Evolutionary conservation across 1,140 invertebrate species (phyloP).

Genomic region (Monomorium pharaonis): DNA sequence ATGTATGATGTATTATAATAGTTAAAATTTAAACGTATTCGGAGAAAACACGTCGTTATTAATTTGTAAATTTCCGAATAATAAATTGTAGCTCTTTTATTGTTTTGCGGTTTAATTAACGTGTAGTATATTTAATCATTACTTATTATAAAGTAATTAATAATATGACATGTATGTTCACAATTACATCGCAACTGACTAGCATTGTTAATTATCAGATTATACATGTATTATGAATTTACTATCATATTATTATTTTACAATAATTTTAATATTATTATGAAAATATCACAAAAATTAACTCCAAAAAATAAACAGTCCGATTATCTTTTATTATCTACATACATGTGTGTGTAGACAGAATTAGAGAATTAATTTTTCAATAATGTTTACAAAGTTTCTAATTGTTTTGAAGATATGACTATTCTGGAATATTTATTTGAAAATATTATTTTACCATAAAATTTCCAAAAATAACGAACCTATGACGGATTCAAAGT

Average conservation of each 20-base stretch:
- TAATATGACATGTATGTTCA: not conserved
- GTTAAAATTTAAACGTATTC: not conserved
- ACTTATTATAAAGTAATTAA: conserved; percentile 1
- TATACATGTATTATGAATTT: not conserved
- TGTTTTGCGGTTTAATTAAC: not conserved
- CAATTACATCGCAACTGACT: not conserved
- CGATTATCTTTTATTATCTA: not conserved
- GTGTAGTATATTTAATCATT: not conserved
- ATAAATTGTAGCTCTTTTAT: not conserved
- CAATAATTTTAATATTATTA: not conserved
- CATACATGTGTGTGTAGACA: too few relatives aligned
- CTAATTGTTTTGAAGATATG: not conserved
- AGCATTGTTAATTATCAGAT: conserved; percentile 8
- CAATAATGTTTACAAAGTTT: not conserved
- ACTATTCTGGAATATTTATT: not conserved
- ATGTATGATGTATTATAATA: not conserved
- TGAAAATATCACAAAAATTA: not conserved
- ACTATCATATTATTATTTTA: not conserved
- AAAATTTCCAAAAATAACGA: not conserved
- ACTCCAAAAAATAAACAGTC: not conserved
- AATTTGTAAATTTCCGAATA: not conserved
- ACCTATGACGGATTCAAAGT: not conserved
- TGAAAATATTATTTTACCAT: not conserved
- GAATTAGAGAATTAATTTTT: not conserved
- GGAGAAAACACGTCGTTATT: not conserved